Evolutionary conservation across 2,113 vertebrate genomes (phyloP).

Genomic region (Callospermophilus lateralis): DNA sequence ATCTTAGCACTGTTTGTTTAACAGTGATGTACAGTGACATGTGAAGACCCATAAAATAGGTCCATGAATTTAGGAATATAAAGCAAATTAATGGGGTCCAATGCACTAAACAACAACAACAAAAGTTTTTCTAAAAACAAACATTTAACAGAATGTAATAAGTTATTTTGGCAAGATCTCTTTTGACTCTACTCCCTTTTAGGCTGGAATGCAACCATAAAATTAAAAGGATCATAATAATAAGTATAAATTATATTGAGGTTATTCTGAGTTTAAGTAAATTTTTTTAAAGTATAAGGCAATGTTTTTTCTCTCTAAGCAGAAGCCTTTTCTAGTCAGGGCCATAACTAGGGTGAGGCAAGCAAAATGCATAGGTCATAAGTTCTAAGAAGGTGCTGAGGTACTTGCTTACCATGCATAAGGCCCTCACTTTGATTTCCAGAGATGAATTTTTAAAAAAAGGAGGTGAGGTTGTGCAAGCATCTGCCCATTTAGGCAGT

Average conservation of each 20-base stretch:
- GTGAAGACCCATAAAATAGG: neutral
- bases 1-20: neutral
- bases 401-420: too few relatives aligned
- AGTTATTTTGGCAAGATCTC: neutral
- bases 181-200: conserved; percentile 1
- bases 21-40: neutral
- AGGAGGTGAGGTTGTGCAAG: neutral
- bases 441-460: too few relatives aligned
- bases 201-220: neutral
- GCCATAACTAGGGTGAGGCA: neutral
- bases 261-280: neutral
- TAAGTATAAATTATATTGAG: neutral
- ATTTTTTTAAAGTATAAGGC: neutral
- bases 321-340: neutral
- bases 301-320: neutral
- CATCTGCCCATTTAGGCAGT: fast-evolving
- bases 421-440: too few relatives aligned
- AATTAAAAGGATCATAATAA: neutral
- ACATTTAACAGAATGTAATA: neutral
- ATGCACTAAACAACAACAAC: neutral
- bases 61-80: neutral
- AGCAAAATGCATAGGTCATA: neutral
- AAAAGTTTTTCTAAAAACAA: neutral
- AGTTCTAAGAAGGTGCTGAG: neutral
- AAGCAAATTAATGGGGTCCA: neutral